These are phyloP conservation scores for Chromobotia macracanthus DNA, from an alignment of 2,797 vertebrate genomes.

Conservation along the genomic window DNA sequence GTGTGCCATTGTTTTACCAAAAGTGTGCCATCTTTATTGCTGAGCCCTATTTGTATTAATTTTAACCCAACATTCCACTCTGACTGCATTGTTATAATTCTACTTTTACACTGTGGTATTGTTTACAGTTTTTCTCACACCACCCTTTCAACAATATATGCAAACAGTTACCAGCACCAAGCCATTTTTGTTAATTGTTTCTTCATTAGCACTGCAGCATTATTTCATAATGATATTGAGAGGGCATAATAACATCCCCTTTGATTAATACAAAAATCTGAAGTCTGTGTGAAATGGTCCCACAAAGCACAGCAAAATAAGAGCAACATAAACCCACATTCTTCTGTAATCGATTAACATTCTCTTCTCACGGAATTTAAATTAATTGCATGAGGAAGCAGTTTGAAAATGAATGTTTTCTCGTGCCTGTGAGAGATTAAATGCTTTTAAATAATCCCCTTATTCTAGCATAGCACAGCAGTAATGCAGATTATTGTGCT, in stretches of 20 bases:
- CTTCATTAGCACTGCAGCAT: neutral
- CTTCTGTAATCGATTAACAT: constrained; percentile 24
- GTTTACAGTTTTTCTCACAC: constrained; percentile 8
- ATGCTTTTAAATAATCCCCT: constrained; percentile 42
- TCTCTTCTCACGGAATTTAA: constrained; percentile 15
- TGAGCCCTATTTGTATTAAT: too few relatives aligned
- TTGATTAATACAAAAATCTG: constrained; percentile 12
- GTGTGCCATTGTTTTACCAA: too few relatives aligned
- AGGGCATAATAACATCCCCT: neutral
- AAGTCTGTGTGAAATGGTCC: constrained; percentile 4
- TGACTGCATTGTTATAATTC: neutral
- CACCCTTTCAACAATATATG: neutral
- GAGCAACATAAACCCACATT: constrained; percentile 15
- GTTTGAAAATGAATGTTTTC: constrained; percentile 24
- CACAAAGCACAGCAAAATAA: neutral
- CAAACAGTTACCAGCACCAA: neutral
- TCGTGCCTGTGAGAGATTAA: constrained; percentile 16
- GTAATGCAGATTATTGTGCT: constrained; percentile 18
- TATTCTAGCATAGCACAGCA: constrained; percentile 45
- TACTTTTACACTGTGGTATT: neutral
- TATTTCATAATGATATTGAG: constrained; percentile 1
- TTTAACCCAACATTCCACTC: neutral
- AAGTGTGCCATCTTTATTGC: too few relatives aligned
- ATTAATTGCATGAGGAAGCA: constrained; percentile 36
- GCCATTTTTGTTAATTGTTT: constrained; percentile 1